phyloP scores from a whole-genome alignment of 2,797 vertebrate genomes.

The Cyclura pinguis region DNA sequence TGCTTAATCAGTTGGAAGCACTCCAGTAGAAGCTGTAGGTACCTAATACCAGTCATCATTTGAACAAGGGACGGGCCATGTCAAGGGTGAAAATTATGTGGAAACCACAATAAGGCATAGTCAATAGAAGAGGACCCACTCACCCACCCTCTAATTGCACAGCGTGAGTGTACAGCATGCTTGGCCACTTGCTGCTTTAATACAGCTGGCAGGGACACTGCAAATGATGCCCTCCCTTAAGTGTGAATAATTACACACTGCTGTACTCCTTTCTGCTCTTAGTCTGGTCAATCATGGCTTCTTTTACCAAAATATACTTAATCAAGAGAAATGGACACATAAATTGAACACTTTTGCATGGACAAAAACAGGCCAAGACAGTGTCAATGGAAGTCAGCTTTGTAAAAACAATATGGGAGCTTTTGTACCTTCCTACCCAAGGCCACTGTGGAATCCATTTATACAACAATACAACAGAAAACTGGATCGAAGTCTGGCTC shows the following conservation, averaged over 20 bases:
- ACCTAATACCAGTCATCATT: slow-evolving; percentile 40
- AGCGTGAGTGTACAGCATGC: slow-evolving; percentile 10
- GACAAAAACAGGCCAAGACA: neutral
- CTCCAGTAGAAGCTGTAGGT: slow-evolving; percentile 52
- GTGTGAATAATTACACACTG: slow-evolving; percentile 42
- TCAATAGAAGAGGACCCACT: slow-evolving; percentile 20
- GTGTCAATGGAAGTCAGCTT: neutral
- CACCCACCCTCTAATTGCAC: neutral
- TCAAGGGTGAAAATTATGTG: slow-evolving; percentile 46
- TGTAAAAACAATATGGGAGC: neutral
- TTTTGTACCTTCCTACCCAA: neutral
- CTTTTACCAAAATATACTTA: slow-evolving; percentile 44
- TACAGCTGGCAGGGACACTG: slow-evolving; percentile 39
- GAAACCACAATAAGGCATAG: slow-evolving; percentile 42
- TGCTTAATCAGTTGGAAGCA: slow-evolving; percentile 55
- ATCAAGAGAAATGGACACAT: slow-evolving; percentile 35
- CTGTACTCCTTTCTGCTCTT: slow-evolving; percentile 22
- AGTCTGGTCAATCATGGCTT: slow-evolving; percentile 23
- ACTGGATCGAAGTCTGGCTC: neutral
- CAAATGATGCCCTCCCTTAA: slow-evolving; percentile 18
- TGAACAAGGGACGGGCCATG: slow-evolving; percentile 38
- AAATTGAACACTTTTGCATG: neutral
- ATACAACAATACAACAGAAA: neutral
- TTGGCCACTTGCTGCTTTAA: slow-evolving; percentile 44
- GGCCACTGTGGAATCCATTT: neutral